phyloP scores from a whole-genome alignment of 2,113 vertebrate species.

The Toxotes chatareus region DNA sequence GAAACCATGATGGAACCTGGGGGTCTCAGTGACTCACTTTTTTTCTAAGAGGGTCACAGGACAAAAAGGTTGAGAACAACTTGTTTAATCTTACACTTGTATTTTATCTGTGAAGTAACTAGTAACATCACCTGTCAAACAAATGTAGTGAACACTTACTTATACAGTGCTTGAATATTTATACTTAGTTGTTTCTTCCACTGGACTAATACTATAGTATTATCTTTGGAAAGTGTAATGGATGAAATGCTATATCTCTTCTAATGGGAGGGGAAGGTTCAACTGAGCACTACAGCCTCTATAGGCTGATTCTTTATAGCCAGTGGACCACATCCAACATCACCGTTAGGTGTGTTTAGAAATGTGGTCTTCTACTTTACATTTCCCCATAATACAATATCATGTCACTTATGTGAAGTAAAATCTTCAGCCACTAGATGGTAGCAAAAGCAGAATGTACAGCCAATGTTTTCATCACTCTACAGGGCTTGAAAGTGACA shows the following conservation, averaged over 20 bases:
- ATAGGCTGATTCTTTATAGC: background rate
- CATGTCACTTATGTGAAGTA: background rate
- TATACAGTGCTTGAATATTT: background rate
- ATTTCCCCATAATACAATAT: background rate
- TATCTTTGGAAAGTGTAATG: background rate
- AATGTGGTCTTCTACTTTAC: background rate
- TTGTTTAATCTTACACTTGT: too few species aligned
- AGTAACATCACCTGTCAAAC: background rate
- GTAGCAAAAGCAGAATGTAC: constrained; percentile 24
- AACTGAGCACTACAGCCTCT: background rate
- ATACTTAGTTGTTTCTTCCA: background rate
- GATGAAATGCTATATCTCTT: background rate
- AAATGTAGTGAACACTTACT: background rate
- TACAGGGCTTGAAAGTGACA: background rate
- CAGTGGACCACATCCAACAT: background rate
- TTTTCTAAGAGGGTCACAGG: too few species aligned
- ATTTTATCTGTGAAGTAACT: background rate
- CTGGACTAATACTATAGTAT: background rate
- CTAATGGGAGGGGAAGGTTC: background rate
- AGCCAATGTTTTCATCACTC: background rate
- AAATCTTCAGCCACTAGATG: constrained; percentile 56
- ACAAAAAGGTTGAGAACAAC: background rate
- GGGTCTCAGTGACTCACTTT: too few species aligned
- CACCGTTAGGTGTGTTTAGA: background rate
- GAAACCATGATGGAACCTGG: too few species aligned